Base-by-base conservation (phyloP, 2,888 invertebrate genomes). In the Cabera pusaria region DNA sequence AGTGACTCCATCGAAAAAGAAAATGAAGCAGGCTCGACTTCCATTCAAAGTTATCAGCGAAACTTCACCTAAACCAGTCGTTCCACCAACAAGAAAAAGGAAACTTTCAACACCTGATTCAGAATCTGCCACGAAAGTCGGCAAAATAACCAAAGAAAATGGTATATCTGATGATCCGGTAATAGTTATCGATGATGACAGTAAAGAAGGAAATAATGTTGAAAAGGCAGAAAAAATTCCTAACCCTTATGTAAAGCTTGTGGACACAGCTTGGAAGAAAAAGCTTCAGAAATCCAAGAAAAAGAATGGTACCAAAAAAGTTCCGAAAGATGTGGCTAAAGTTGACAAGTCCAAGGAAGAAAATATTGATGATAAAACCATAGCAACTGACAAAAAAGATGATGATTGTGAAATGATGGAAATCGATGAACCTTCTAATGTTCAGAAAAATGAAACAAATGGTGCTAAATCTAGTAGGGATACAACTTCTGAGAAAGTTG, bases 21-120 rank as follows among this genome's bases (percentile, higher is more conserved):
- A 92, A 59, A 68, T 92, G 33, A 90, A 90, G 49, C 92, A 92
- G 70, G 91, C 92, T 48, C 86, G 91, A 52, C 79, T 92, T 48
- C 92, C 92, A 48, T 92, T 92, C 60, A 92, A 90, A 75, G 59
- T 90, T 46, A 68, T 91, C 32, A 81, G 88, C 43, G 86, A 86
- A 60, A 71, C 62, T 27, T 75, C 88, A 18, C 74, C 86, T 10
- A 68, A 68, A 34, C 59, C 77, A 22, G 66, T 62, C 26, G 52
- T 60, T 45, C 60, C 79, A 29, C 71, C 57, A 19, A 60, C 80
- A 7, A 76, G 90, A 38, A 90, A 90, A 46, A 75, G 90, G 32
- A 90, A 90, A 55, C 64, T 89, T 18, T 86, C 88, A 4, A 67
- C 71, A 1, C 59, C 80, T 7, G 71, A 76, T 6, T 57, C 67